Evolutionary conservation across 2,113 vertebrate genomes (phyloP).

Genomic region (Otis tarda): DNA sequence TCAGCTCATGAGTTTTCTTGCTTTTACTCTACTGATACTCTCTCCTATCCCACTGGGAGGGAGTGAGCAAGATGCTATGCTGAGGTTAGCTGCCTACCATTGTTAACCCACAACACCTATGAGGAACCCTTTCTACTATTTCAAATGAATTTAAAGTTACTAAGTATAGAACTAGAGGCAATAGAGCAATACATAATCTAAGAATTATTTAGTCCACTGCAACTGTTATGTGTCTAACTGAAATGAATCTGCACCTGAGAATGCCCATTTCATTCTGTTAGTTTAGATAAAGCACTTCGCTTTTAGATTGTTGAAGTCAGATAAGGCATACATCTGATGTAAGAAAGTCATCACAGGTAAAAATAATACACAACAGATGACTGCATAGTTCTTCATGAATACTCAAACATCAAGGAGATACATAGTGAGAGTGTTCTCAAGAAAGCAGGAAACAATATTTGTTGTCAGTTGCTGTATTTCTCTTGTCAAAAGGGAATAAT

Average conservation of each 20-base stretch:
- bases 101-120: background rate
- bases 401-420: background rate
- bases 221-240: background rate
- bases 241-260: background rate
- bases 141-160: background rate
- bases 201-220: background rate
- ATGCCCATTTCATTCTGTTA: background rate
- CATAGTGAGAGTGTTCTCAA: background rate
- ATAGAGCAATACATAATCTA: background rate
- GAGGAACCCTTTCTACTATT: background rate
- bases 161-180: background rate
- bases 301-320: background rate
- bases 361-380: background rate
- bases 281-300: background rate
- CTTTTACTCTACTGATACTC: background rate
- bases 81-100: background rate
- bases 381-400: background rate
- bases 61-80: background rate
- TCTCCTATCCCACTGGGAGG: accelerated
- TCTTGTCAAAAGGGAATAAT: background rate
- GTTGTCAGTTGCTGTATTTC: background rate
- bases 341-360: background rate
- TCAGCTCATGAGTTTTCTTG: accelerated
- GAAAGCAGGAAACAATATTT: background rate
- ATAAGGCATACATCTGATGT: background rate